Evolutionary conservation across 2,888 invertebrate species (phyloP), one percentile per base, ranked within the genome.

Genomic region (Ochropacha duplaris): DNA sequence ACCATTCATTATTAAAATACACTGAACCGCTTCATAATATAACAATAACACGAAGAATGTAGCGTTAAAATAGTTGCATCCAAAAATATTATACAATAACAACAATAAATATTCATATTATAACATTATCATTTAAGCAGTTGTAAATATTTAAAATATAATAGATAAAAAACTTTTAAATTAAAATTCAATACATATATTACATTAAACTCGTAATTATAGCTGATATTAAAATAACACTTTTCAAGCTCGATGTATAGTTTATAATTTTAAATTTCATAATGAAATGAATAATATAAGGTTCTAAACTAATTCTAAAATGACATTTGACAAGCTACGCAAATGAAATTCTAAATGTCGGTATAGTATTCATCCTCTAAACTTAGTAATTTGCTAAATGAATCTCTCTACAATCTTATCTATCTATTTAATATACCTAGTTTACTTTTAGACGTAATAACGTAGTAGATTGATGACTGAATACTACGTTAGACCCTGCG

Each of bases 111-210:
- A 88, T 87, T 72, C 83, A 74, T 86, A 88, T 86, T 74, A 85
- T 87, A 90, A 90, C 86, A 83, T 89, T 87, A 90, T 87, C 77
- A 87, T 87, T 80, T 87, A 90, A 89, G 92, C 90, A 44, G 84
- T 81, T 90, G 88, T 91, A 90, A 88, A 91, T 89, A 91, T 88
- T 80, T 87, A 87, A 90, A 90, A 87, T 90, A 85, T 85, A 88
- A 84, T 83, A 79, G 77, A 84, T 78, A 89, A 86, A 83, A 83
- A 84, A 90, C 84, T 81, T 88, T 84, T 52, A 78, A 87, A 88
- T 78, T 75, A 72, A 85, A 88, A 83, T 73, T 69, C 79, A 78
- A 84, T 80, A 74, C 79, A 19, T 81, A 78, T 69, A 75, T 81
- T 82, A 79, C 77, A 77, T 81, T 87, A 83, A 72, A 79, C 19